Conservation (phyloP, 2,113 vertebrate genomes). For the Pandion haliaetus region DNA sequence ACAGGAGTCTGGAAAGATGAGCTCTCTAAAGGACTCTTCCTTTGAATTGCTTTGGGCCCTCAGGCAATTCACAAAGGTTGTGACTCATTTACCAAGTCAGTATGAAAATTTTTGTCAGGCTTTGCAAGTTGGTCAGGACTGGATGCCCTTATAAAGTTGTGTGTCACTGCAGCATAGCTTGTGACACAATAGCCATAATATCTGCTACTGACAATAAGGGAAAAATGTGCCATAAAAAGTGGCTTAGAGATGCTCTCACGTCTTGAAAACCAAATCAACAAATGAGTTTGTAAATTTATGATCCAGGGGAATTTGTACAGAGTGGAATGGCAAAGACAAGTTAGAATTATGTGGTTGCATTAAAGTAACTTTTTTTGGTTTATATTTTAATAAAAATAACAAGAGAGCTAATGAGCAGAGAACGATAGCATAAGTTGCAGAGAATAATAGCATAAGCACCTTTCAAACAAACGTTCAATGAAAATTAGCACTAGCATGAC, state of each 20-base stretch:
- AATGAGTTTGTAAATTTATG: not conserved
- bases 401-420: not conserved
- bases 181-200: not conserved
- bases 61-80: conserved; percentile 1
- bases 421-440: not conserved
- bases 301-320: not conserved
- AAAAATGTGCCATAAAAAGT: not conserved
- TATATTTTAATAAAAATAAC: not conserved
- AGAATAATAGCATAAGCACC: not conserved
- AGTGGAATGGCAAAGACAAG: not conserved
- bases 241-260: not conserved
- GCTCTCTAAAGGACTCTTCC: not conserved
- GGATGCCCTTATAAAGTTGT: not conserved
- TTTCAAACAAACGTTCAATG: not conserved
- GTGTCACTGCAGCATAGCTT: not conserved
- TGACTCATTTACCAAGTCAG: not conserved
- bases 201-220: not conserved
- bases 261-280: not conserved
- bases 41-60: not conserved
- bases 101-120: not conserved
- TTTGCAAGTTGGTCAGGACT: not conserved
- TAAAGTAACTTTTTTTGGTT: not conserved
- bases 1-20: not conserved
- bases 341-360: not conserved
- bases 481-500: not conserved